Base-by-base conservation (phyloP, 2,888 invertebrate genomes). In the Lacanobia oleracea region DNA sequence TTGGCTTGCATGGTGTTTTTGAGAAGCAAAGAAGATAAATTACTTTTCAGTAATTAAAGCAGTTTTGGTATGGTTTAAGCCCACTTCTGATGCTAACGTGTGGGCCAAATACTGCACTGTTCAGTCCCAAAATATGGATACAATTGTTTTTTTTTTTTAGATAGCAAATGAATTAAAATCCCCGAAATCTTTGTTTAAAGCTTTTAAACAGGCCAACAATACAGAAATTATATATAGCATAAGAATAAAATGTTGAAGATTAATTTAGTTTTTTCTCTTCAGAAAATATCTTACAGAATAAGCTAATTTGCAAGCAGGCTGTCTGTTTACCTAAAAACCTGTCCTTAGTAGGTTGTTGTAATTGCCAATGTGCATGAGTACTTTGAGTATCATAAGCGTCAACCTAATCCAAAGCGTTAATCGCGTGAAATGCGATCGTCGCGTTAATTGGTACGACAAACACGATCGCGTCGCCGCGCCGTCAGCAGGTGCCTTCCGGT, bases 281-380 rank as follows among this genome's bases (percentile, higher is more conserved):
- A 48, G 18, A 48, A 18, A 18, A 18, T 48, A 48, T 7, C 18
- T 16, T 48, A 48, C 18, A 48, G 2, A 8, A 48, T 18, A 8
- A 48, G 33, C 21, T 7, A 1, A 12, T 21, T 53, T 23, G 21
- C 23, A 48, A 40, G 5, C 54, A 59, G 37, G 56, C 50, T 10
- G 14, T 48, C 43, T 16, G 12, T 9, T 50, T 64, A 45, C 60
- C 43, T 43, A 43, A 59, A 48, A 76, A 61, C 71, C 76, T 82
- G 79, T 75, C 72, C 66, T 72, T 21, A 61, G 57, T 77, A 73
- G 74, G 71, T 79, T 63, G 67, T 62, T 77, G 68, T 79, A 67
- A 68, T 60, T 72, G 67, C 76, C 75, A 27, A 75, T 73, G 73
- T 82, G 86, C 86, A 87, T 82, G 84, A 77, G 76, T 77, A 78